Base-by-base conservation (phyloP, 2,888 invertebrate species). In the Lochmaea capreae region DNA sequence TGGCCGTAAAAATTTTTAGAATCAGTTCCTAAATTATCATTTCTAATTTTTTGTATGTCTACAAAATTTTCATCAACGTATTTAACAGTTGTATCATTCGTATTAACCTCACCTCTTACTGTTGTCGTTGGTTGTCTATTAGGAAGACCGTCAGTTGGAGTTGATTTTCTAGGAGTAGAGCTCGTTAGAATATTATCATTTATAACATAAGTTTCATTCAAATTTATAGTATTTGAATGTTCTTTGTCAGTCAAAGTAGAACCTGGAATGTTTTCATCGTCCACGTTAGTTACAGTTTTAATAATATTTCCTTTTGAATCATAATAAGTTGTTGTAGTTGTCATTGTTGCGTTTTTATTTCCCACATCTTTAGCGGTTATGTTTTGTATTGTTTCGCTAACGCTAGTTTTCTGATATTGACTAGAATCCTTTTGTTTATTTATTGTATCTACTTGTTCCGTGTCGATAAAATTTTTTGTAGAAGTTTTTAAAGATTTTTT, bases 291-390 rank as follows among this genome's bases (percentile, higher is more conserved):
- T 22, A 83, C 79, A 14, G 83, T 84, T 76, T 86, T 85, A 33
- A 86, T 77, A 8, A 85, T 81, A 72, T 87, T 87, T 22, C 87
- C 87, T 72, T 83, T 83, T 1, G 86, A 84, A 78, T 87, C 87
- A 71, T 87, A 87, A 75, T 85, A 85, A 0, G 86, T 87, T 12
- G 83, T 85, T 10, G 86, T 86, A 0, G 86, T 87, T 16, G 85
- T 85, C 9, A 77, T 71, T 10, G 79, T 78, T 46, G 80, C 76
- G 39, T 77, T 78, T 22, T 67, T 33, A 33, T 33, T 71, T 6
- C 79, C 80, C 39, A 77, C 42, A 62, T 79, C 78, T 73, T 80
- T 76, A 43, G 78, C 77, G 22, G 71, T 67, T 54, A 76, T 52
- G 39, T 74, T 74, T 49, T 75, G 66, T 11, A 66, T 72, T 3